phyloP scores from a whole-genome alignment of 2,888 invertebrate species.

The Zelleria hepariella region DNA sequence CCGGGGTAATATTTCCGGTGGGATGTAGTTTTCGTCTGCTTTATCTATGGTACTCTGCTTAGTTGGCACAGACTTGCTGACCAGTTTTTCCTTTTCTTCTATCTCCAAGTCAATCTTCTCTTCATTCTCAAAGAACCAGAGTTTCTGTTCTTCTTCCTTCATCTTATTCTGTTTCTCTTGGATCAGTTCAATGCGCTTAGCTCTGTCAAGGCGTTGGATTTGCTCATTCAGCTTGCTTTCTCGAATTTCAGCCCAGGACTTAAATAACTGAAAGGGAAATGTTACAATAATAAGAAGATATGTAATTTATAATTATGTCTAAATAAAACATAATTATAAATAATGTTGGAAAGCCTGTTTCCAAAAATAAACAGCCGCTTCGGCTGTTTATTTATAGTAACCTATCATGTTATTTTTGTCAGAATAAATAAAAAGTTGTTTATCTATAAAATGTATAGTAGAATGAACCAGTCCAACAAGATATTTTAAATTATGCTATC shows the following conservation, averaged over 20 bases:
- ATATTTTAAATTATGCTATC: too few species aligned
- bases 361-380: too few species aligned
- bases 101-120: slow-evolving; percentile 81
- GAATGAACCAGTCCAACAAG: too few species aligned
- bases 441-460: too few species aligned
- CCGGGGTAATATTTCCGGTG: slow-evolving; percentile 75
- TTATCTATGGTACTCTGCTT: slow-evolving; percentile 52
- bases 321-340: too few species aligned
- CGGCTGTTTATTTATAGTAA: too few species aligned
- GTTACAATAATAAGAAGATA: slow-evolving; percentile 3
- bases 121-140: slow-evolving; percentile 88
- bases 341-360: too few species aligned
- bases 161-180: slow-evolving; percentile 70
- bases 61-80: slow-evolving; percentile 35
- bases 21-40: slow-evolving; percentile 76
- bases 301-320: too few species aligned
- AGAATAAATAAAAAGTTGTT: too few species aligned
- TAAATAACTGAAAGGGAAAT: slow-evolving; percentile 54
- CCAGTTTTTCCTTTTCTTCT: slow-evolving; percentile 67
- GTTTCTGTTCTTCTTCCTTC: slow-evolving; percentile 70
- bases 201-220: slow-evolving; percentile 70
- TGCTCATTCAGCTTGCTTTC: slow-evolving; percentile 73
- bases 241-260: slow-evolving; percentile 73
- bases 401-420: too few species aligned
- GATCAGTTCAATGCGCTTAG: slow-evolving; percentile 54